These are phyloP conservation scores for Mustelus asterias DNA, from an alignment of 2,113 vertebrate genomes.

Conservation along the genomic window DNA sequence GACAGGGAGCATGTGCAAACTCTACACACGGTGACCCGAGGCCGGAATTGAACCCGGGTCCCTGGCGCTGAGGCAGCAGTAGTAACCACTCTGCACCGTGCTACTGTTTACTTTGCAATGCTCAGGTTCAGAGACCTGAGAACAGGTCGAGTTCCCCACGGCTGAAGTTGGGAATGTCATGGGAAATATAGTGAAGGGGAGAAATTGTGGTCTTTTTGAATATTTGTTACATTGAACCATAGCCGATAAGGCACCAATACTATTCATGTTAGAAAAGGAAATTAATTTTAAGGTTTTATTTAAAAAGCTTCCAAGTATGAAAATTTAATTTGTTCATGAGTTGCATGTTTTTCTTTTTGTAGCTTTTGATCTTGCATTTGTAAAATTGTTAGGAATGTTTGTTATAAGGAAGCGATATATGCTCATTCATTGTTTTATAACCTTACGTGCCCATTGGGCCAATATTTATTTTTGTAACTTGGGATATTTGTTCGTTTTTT, in stretches of 20 bases:
- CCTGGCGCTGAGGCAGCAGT: no score
- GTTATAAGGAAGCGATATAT: neutral
- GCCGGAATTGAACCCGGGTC: no score
- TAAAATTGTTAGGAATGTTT: neutral
- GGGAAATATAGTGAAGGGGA: neutral
- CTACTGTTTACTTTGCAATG: neutral
- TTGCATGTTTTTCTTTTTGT: neutral
- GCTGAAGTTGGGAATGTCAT: neutral
- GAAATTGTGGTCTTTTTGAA: neutral
- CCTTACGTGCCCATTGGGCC: neutral
- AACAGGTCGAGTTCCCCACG: neutral
- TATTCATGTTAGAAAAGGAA: neutral
- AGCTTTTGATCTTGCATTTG: neutral
- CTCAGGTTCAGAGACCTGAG: no score
- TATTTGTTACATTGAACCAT: neutral
- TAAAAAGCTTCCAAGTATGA: neutral
- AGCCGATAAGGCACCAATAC: no score
- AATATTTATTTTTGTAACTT: conserved; percentile 49
- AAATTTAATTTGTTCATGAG: neutral
- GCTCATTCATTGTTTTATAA: neutral
- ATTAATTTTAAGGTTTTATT: neutral
- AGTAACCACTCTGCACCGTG: no score
- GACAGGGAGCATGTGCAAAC: no score
- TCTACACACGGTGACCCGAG: no score
- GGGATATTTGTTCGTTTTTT: conserved; percentile 61